A percentile compares a stretch with the other conserved stretches of the same genome.
phyloP scores from a whole-genome alignment of 2,113 vertebrate species.

The Nibea coibor region DNA sequence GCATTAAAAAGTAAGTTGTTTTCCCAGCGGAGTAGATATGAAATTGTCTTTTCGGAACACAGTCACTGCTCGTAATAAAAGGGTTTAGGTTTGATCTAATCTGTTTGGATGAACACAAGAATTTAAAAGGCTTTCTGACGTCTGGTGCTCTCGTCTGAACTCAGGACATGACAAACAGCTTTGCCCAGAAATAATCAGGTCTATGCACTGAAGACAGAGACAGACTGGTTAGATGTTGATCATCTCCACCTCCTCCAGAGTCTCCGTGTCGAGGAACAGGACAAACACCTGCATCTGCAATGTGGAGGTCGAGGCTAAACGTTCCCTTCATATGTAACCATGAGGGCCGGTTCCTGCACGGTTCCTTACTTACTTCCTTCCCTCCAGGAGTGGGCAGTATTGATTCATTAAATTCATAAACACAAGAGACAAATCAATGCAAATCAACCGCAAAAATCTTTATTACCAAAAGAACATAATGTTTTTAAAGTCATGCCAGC shows the following conservation, averaged over 20 bases:
- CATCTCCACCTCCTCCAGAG: not conserved
- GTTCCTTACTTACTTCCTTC: not conserved
- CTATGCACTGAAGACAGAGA: not conserved
- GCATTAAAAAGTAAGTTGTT: not conserved
- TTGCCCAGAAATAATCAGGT: slow-evolving; percentile 30
- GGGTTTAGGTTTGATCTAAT: slow-evolving; percentile 19
- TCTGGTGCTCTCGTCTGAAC: not conserved
- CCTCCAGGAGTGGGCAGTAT: slow-evolving; percentile 7
- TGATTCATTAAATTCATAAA: not conserved
- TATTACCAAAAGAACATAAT: not conserved
- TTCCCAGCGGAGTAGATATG: not conserved
- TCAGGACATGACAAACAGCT: not conserved
- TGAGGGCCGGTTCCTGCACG: too few relatives aligned
- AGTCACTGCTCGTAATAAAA: not conserved
- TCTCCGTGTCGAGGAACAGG: not conserved
- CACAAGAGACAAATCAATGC: not conserved
- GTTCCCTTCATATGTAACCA: too few relatives aligned
- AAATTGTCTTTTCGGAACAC: not conserved
- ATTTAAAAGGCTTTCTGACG: slow-evolving; percentile 11
- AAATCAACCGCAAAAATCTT: not conserved
- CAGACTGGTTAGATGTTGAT: not conserved
- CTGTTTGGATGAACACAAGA: slow-evolving; percentile 20
- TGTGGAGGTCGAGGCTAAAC: too few relatives aligned
- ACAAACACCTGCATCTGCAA: too few relatives aligned
- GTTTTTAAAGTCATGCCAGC: not conserved